Evolutionary conservation across 2,888 invertebrate genomes (phyloP).

Genomic region (Zele albiditarsus): DNA sequence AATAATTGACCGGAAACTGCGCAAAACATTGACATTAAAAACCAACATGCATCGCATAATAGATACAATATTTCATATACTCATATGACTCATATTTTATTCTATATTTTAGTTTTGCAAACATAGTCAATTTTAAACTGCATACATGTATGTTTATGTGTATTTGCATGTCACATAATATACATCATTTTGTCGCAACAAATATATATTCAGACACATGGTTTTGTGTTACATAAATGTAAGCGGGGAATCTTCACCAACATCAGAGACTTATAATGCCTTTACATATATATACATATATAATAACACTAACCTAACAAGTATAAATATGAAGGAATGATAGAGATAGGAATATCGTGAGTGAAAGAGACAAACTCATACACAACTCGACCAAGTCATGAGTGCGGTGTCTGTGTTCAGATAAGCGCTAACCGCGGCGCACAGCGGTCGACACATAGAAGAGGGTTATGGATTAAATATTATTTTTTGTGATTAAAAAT

Average conservation of each 20-base stretch:
- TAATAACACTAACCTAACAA: background rate
- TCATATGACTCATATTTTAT: constrained; percentile 7
- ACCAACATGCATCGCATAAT: background rate
- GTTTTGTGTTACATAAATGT: constrained; percentile 16
- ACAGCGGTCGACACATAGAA: constrained; percentile 26
- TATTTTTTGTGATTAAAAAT: background rate
- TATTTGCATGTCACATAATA: too few species aligned
- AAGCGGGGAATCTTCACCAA: background rate
- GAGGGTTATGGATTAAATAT: background rate
- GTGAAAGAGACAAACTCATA: constrained; percentile 30
- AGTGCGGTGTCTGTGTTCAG: constrained; percentile 35
- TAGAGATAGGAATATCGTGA: constrained; percentile 2
- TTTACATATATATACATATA: too few species aligned
- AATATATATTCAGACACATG: background rate
- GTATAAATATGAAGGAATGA: background rate
- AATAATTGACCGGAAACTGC: constrained; percentile 1
- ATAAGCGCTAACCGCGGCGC: constrained; percentile 38
- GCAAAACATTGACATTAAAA: constrained; percentile 2
- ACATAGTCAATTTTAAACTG: too few species aligned
- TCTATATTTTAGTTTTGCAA: background rate
- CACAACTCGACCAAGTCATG: constrained; percentile 18
- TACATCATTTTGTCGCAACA: background rate
- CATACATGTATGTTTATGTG: too few species aligned
- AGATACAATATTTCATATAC: background rate
- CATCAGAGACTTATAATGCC: background rate